Evolutionary conservation across 2,888 invertebrate genomes (phyloP), one percentile per base, ranked within the genome.

Genomic region (Calliopum simillimum): DNA sequence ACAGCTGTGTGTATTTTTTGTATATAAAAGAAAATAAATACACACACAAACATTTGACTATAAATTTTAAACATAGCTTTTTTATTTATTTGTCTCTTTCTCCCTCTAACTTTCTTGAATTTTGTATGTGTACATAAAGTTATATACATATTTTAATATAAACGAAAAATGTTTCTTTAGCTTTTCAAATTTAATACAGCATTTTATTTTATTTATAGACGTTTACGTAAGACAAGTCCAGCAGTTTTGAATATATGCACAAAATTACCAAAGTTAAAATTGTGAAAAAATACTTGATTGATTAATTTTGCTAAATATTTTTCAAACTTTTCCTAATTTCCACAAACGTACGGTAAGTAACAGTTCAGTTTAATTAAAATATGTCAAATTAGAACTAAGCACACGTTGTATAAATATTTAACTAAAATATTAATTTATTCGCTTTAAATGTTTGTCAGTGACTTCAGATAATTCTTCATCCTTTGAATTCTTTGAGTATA

Each of bases 201-300:
- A 66, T 47, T 33, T 46, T 46, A 49, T 59, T 65, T 47, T 83
- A 82, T 83, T 82, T 81, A 77, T 84, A 81, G 80, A 75, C 72
- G 77, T 77, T 84, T 84, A 82, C 83, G 84, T 81, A 84, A 84
- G 73, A 75, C 64, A 55, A 14, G 51, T 73, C 73, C 68, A 70
- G 59, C 56, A 23, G 56, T 64, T 68, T 53, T 5, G 19, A 68
- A 64, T 46, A n/a, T 13, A 53, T 56, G 41, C 61, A 3, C 33
- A 3, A 33, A 6, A 33, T 33, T 33, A n/a, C n/a, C n/a, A n/a
- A n/a, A 5, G 8, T 46, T 61, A 21, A 23, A 16, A 53, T 21
- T 12, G 21, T 53, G 21, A 4, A 14, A 33, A 33, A 33, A 33
- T 33, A 23, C 11, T 21, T 12, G 5, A 23, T 23, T 5, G 12